Percentiles rank a stretch among this genome's conserved stretches.
Evolutionary conservation across 2,113 vertebrate species (phyloP).

Genomic region (Chroicocephalus ridibundus): DNA sequence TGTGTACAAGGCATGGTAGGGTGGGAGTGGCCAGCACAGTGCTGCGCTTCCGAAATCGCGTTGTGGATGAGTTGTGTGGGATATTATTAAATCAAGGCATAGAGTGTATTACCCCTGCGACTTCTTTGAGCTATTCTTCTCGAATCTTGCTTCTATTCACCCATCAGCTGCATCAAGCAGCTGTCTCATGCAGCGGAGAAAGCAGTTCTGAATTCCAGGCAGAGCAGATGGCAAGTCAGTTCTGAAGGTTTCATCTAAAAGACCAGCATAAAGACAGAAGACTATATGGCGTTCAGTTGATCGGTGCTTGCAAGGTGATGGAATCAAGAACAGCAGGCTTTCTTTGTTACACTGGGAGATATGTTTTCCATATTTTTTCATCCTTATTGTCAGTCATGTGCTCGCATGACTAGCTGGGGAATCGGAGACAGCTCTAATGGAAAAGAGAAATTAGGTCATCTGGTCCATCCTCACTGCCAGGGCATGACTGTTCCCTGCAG

Average conservation of each 20-base stretch:
- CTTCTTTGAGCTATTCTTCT: neutral
- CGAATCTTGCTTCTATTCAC: neutral
- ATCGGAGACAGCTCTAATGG: constrained; percentile 11
- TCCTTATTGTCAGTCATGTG: constrained; percentile 24
- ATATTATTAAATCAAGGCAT: neutral
- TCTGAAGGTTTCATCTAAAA: neutral
- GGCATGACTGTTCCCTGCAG: constrained; percentile 46
- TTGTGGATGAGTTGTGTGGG: neutral
- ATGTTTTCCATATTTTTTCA: neutral
- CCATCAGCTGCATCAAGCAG: neutral
- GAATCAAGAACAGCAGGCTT: neutral
- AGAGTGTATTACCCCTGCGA: neutral
- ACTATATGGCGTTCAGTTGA: neutral
- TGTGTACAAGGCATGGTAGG: neutral
- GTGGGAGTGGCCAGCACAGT: neutral
- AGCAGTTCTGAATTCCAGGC: neutral
- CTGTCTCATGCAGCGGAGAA: constrained; percentile 1
- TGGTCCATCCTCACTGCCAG: constrained; percentile 50
- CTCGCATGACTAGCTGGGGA: neutral
- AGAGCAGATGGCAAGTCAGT: neutral
- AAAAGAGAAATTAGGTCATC: constrained; percentile 66
- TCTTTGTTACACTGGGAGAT: neutral
- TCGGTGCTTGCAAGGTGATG: neutral
- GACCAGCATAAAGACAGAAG: neutral
- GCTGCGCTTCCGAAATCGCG: neutral